Percentiles rank a stretch among this genome's conserved stretches.
Conservation (phyloP, 2,113 vertebrate genomes). For the Progne subis region DNA sequence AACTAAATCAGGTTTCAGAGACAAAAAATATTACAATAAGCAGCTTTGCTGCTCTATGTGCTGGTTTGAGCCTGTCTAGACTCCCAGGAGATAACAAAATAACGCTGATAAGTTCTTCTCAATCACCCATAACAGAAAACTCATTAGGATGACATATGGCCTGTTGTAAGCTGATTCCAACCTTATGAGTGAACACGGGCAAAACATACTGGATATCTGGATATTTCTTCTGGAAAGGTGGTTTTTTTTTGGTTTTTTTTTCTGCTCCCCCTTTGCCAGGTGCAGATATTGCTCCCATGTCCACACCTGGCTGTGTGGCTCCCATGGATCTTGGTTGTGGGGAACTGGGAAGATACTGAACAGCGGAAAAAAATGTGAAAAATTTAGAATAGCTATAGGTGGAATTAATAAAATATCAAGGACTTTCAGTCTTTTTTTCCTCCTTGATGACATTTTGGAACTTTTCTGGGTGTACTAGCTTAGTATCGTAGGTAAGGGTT, state of each 20-base stretch:
- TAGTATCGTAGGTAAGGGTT: background rate
- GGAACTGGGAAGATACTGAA: background rate
- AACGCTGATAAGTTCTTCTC: conserved; percentile 43
- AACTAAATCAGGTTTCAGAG: conserved; percentile 37
- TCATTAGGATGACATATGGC: conserved; percentile 51
- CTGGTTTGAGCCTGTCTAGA: conserved; percentile 54
- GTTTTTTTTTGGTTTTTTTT: background rate
- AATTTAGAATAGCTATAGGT: background rate
- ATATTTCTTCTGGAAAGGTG: background rate
- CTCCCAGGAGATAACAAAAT: conserved; percentile 51
- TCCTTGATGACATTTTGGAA: background rate
- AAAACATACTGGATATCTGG: background rate
- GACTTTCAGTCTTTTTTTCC: background rate
- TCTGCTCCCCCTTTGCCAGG: background rate
- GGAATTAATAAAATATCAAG: background rate
- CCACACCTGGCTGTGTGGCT: background rate
- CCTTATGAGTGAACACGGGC: background rate
- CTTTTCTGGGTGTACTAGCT: background rate
- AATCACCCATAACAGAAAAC: conserved; percentile 39
- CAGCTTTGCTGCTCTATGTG: background rate
- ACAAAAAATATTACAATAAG: conserved; percentile 26
- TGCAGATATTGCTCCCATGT: background rate
- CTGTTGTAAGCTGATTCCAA: background rate
- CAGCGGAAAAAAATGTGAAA: background rate
- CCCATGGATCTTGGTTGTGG: background rate